Evolutionary conservation across 1,140 invertebrate species (phyloP).

Genomic region (Melipona quadrifasciata): DNA sequence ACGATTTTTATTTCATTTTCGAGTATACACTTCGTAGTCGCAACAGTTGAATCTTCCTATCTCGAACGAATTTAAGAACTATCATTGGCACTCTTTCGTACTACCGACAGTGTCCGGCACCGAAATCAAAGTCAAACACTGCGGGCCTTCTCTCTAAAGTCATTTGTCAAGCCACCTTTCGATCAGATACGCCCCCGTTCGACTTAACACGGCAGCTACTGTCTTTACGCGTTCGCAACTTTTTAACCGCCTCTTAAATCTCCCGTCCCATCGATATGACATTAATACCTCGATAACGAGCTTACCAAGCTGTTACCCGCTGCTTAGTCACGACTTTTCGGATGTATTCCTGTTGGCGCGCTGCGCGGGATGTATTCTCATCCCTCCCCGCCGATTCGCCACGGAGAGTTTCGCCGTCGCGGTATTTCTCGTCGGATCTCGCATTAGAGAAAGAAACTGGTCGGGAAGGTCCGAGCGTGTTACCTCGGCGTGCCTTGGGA

Average conservation of each 20-base stretch:
- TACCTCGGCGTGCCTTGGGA: constrained; percentile 53
- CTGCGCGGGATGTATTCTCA: not conserved
- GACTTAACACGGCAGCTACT: not conserved
- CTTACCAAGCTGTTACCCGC: not conserved
- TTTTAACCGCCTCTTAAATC: not conserved
- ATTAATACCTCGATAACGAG: constrained; percentile 22
- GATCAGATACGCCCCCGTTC: too few relatives aligned
- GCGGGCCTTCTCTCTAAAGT: too few relatives aligned
- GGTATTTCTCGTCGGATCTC: not conserved
- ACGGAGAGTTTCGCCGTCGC: not conserved
- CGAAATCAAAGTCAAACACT: too few relatives aligned
- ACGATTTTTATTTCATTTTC: too few relatives aligned
- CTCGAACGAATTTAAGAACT: too few relatives aligned
- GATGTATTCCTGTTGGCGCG: not conserved
- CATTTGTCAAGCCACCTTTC: too few relatives aligned
- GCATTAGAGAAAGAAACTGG: constrained; percentile 6
- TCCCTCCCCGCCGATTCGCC: too few relatives aligned
- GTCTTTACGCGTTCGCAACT: not conserved
- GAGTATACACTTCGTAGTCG: too few relatives aligned
- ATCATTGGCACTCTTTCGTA: too few relatives aligned
- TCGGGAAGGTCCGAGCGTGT: not conserved
- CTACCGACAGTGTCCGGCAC: too few relatives aligned
- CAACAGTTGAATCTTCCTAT: too few relatives aligned
- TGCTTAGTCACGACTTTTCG: not conserved
- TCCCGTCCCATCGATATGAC: not conserved